These are phyloP conservation scores for Formicarius rufipectus DNA, from an alignment of 2,113 vertebrate species.

Conservation along the genomic window DNA sequence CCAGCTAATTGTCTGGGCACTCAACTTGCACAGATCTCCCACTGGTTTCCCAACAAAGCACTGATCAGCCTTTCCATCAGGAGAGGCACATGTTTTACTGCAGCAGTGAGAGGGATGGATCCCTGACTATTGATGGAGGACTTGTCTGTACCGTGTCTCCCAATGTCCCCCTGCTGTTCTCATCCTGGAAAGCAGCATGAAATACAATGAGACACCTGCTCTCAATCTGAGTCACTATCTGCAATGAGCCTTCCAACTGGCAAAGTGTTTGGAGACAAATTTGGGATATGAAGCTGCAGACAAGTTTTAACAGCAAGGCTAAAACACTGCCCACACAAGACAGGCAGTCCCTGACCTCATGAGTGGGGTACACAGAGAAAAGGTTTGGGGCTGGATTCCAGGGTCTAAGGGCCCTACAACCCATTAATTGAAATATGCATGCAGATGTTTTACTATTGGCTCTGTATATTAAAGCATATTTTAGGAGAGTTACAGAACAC, in stretches of 20 bases:
- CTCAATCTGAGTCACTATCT: background rate
- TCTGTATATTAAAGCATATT: accelerated
- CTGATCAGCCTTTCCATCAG: accelerated
- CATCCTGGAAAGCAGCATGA: background rate
- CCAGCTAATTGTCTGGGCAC: background rate
- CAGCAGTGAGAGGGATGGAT: accelerated
- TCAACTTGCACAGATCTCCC: background rate
- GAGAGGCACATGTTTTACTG: accelerated
- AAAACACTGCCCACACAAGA: accelerated
- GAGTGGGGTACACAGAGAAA: accelerated
- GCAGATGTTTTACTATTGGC: background rate
- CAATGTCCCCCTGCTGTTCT: background rate
- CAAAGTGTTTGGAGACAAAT: background rate
- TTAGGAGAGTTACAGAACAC: background rate
- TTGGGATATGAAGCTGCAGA: accelerated
- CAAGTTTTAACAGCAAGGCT: background rate
- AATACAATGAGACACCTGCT: background rate
- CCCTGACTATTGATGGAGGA: background rate
- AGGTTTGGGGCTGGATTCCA: background rate
- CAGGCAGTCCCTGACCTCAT: background rate
- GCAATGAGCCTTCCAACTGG: background rate
- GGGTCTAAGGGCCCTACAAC: background rate
- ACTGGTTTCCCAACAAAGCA: background rate
- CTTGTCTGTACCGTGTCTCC: background rate
- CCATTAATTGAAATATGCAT: background rate